Conservation (phyloP, 2,888 invertebrate genomes). For the Neoaliturus tenellus region DNA sequence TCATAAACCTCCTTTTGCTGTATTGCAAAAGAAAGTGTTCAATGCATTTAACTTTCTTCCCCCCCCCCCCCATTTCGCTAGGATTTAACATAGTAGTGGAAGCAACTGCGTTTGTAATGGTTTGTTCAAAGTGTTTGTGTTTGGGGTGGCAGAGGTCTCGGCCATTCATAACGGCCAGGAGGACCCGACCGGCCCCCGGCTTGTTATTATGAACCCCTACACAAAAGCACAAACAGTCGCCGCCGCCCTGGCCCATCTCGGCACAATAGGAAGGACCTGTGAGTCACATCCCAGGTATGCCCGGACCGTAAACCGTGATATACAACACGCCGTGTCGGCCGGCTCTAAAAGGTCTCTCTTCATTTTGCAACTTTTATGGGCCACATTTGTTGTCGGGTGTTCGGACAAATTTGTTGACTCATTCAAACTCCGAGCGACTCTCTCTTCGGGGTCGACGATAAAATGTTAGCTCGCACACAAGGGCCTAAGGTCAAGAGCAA, state of each 20-base stretch:
- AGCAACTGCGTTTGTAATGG: no score
- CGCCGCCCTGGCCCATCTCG: background rate
- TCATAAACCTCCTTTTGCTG: no score
- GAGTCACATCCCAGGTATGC: background rate
- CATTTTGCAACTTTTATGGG: slow-evolving; percentile 19
- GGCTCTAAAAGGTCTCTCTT: slow-evolving; percentile 29
- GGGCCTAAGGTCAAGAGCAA: no score
- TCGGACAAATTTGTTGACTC: slow-evolving; percentile 24
- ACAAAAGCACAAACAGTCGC: background rate
- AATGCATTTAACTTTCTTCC: no score
- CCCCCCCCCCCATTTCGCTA: no score
- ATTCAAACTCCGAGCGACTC: background rate
- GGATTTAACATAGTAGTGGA: no score
- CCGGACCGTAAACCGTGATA: background rate
- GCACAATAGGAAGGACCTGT: background rate
- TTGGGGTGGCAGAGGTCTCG: no score
- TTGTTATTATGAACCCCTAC: background rate
- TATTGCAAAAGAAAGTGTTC: no score
- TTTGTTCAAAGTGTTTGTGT: no score
- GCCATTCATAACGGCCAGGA: no score
- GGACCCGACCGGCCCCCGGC: background rate
- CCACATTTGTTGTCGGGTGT: slow-evolving; percentile 24
- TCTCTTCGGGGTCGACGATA: no score
- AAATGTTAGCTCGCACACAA: no score
- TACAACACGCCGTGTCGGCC: background rate